These are phyloP conservation scores for Phylloscopus trochilus DNA, from an alignment of 2,113 vertebrate genomes.

Conservation along the genomic window DNA sequence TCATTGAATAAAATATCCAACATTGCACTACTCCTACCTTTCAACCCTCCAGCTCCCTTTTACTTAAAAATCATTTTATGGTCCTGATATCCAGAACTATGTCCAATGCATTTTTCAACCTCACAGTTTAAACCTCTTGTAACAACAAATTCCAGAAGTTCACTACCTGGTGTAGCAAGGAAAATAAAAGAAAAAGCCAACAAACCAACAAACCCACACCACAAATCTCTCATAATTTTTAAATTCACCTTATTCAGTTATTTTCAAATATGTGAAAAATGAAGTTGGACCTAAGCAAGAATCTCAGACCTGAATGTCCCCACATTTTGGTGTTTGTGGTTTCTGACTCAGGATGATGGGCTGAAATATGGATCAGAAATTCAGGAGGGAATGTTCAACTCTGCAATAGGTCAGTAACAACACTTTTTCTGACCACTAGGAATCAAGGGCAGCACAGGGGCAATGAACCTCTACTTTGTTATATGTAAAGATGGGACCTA, in stretches of 20 bases:
- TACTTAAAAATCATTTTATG: not conserved
- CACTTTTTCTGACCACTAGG: not conserved
- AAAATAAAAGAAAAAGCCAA: not conserved
- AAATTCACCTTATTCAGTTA: not conserved
- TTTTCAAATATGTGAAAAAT: not conserved
- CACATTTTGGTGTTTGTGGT: not conserved
- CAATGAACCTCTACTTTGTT: not conserved
- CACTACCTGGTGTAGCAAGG: not conserved
- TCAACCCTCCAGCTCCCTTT: not conserved
- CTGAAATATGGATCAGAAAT: not conserved
- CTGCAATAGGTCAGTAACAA: not conserved
- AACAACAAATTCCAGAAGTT: not conserved
- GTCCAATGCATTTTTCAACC: not conserved
- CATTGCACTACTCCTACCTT: accelerated
- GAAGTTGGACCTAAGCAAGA: not conserved
- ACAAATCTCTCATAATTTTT: not conserved
- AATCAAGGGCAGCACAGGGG: not conserved
- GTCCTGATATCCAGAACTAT: not conserved
- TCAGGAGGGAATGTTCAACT: not conserved
- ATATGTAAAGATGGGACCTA: not conserved
- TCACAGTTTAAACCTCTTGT: not conserved
- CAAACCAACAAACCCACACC: not conserved
- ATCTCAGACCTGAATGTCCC: not conserved
- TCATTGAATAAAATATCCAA: not conserved
- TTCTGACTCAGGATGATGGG: not conserved